These are phyloP conservation scores for Pseudomyrmex concolor DNA, from an alignment of 1,140 invertebrate species.

Conservation along the genomic window DNA sequence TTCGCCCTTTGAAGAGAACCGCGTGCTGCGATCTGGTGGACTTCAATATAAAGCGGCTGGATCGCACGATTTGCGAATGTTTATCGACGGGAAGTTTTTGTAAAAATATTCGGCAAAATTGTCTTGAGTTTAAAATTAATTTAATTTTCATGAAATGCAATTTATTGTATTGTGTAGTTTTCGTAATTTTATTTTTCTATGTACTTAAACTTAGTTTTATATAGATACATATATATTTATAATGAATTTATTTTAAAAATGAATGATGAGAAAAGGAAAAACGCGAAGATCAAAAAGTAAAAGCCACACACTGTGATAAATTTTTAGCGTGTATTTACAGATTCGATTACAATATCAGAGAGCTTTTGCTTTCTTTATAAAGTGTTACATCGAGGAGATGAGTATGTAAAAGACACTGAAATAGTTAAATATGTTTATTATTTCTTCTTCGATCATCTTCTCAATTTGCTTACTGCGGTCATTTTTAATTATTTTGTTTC, in stretches of 20 bases:
- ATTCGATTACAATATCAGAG: background rate
- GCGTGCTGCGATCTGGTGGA: slow-evolving; percentile 64
- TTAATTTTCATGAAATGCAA: background rate
- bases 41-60: slow-evolving; percentile 28
- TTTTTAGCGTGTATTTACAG: slow-evolving; percentile 33
- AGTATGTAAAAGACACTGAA: slow-evolving; percentile 1
- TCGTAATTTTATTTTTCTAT: background rate
- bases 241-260: background rate
- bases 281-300: background rate
- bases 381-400: background rate
- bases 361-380: background rate
- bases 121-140: background rate
- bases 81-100: slow-evolving; percentile 37
- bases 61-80: background rate
- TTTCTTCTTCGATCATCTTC: background rate
- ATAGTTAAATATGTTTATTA: background rate
- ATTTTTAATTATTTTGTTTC: background rate
- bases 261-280: background rate
- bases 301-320: background rate
- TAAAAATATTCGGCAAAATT: background rate
- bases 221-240: background rate
- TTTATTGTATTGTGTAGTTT: background rate
- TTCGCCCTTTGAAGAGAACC: slow-evolving; percentile 14
- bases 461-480: background rate
- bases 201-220: background rate